Evolutionary conservation across 2,888 invertebrate genomes (phyloP).

Genomic region (Thymelicus sylvestris): DNA sequence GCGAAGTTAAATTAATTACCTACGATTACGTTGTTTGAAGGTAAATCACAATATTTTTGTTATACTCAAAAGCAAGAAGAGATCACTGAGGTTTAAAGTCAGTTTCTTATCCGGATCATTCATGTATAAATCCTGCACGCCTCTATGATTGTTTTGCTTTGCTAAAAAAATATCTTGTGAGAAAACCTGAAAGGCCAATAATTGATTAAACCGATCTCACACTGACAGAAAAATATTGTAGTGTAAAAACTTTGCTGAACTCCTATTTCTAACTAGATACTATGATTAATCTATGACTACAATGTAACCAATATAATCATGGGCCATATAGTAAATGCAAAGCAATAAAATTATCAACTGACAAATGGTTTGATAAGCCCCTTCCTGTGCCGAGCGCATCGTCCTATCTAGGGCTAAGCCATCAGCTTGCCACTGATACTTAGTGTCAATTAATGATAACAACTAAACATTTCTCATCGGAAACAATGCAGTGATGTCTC

Average conservation of each 20-base stretch:
- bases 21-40: neutral
- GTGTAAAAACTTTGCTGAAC: too few species aligned
- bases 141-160: too few species aligned
- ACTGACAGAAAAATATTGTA: too few species aligned
- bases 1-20: slow-evolving; percentile 6
- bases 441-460: neutral
- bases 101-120: too few species aligned
- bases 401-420: slow-evolving; percentile 23
- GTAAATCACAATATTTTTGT: neutral
- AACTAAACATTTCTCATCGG: neutral
- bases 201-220: too few species aligned
- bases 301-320: slow-evolving; percentile 2
- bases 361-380: slow-evolving; percentile 25
- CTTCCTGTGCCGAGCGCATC: slow-evolving; percentile 24
- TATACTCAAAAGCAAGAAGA: neutral
- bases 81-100: too few species aligned
- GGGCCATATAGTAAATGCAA: slow-evolving; percentile 14
- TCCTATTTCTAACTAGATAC: neutral
- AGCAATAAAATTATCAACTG: slow-evolving; percentile 29
- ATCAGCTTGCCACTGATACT: slow-evolving; percentile 9
- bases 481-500: neutral
- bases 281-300: neutral
- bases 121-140: too few species aligned
- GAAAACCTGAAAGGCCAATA: too few species aligned
- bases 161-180: too few species aligned